Evolutionary conservation across 2,797 vertebrate genomes (phyloP), one percentile per base, ranked within the genome.

Genomic region (Sebastiscus albofasciatus): DNA sequence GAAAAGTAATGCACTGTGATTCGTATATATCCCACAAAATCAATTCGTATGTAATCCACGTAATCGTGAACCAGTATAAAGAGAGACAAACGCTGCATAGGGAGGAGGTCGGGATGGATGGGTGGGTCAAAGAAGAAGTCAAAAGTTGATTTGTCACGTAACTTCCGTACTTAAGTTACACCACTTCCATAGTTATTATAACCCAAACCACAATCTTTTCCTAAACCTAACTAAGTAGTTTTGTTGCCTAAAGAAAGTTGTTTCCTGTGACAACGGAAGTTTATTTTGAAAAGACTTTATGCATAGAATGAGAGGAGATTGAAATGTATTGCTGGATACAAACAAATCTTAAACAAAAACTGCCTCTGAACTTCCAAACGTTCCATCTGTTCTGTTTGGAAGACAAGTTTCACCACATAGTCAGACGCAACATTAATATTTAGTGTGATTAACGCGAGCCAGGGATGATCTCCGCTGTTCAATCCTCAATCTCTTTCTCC

Each of bases 401-500:
- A 81, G 68, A 73, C n/a, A 20, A 42, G 62, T 87, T 88, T 77
- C 70, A 82, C 59, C 20, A 20, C 12, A 60, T 10, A 31, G 66
- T 80, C 52, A 55, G 58, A 68, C 18, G 4, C 20, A 61, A 66
- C 24, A 67, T 72, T 46, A 24, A 67, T 59, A 52, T 85, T 90
- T 62, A 74, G 31, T 74, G 58, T 83, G 65, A 89, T 84, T 80
- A 86, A 82, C 72, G 29, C 59, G 67, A 79, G 73, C 72, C 58
- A 14, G 75, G 79, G 67, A 88, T 80, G 42, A 86, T 77, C 83
- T 80, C 62, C 77, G 58, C 72, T 46, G 13, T 77, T 86, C 61
- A 78, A 20, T 69, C 74, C 61, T 73, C 78, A 71, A 34, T 88
- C 80, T 82, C 46, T 71, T 86, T 82, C 66, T 12, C 20, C 36